Evolutionary conservation across 2,113 vertebrate genomes (phyloP).

Genomic region (Pampusana beccarii): DNA sequence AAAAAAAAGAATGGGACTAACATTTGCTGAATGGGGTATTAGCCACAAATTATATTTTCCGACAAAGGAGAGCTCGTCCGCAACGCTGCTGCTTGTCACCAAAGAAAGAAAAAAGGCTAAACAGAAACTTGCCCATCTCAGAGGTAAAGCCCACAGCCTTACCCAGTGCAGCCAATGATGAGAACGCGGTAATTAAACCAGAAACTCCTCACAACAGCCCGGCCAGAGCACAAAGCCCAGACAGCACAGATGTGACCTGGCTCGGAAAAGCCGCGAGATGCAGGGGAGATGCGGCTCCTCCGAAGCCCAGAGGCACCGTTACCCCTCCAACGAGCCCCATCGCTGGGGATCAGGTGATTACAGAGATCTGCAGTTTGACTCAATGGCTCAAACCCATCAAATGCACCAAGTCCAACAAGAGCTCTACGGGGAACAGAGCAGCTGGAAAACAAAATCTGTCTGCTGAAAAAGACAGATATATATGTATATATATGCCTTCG

Average conservation of each 20-base stretch:
- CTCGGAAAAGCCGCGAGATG: background rate
- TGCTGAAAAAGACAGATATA: background rate
- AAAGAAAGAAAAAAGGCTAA: background rate
- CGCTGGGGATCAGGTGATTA: background rate
- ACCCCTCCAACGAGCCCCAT: background rate
- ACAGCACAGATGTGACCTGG: background rate
- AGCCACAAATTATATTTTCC: background rate
- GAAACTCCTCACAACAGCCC: background rate
- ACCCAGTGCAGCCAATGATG: no score
- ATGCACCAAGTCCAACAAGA: background rate
- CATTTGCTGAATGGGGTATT: background rate
- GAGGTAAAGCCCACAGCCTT: background rate
- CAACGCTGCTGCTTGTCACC: background rate
- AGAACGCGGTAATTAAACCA: background rate
- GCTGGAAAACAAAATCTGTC: background rate
- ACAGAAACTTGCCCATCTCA: background rate
- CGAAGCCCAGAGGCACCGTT: accelerated
- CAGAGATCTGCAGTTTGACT: background rate
- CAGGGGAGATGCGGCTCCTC: background rate
- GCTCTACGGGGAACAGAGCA: background rate
- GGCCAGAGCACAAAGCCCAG: background rate
- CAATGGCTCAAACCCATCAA: background rate
- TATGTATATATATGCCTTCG: background rate
- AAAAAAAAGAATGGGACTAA: background rate
- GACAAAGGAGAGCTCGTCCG: background rate